A percentile compares a stretch with the other conserved stretches of the same genome.
These are phyloP conservation scores for Tragelaphus imberbis DNA, from an alignment of 2,113 vertebrate species.

Conservation along the genomic window DNA sequence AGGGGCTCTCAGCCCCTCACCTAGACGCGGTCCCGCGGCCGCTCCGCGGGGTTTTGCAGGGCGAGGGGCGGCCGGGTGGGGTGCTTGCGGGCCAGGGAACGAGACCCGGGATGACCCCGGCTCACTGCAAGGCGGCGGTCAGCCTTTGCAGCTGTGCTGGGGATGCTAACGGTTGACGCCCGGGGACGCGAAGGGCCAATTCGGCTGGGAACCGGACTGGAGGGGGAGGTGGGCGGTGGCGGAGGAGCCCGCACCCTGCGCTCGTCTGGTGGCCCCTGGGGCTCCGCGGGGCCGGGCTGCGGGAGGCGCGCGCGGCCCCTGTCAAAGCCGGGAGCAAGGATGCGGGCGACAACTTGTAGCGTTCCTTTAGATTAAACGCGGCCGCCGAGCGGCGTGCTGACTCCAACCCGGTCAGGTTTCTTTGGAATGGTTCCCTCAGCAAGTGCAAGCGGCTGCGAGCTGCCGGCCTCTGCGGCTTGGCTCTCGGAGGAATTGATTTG, in stretches of 20 bases:
- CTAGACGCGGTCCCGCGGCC: not conserved
- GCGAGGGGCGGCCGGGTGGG: too few relatives aligned
- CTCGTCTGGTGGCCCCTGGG: fast-evolving
- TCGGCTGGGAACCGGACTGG: not conserved
- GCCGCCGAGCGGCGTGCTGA: not conserved
- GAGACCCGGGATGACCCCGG: not conserved
- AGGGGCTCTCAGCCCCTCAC: not conserved
- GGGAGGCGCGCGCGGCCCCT: not conserved
- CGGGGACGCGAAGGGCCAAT: not conserved
- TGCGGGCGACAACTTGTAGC: conserved; percentile 48
- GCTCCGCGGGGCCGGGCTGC: not conserved
- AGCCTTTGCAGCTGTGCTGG: not conserved
- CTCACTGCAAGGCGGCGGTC: not conserved
- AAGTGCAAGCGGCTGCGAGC: conserved; percentile 46
- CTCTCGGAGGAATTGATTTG: not conserved
- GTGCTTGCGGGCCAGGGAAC: not conserved
- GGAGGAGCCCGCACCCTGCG: not conserved
- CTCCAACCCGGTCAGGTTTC: not conserved
- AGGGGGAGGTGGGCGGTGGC: not conserved
- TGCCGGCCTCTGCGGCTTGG: not conserved
- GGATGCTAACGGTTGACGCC: not conserved
- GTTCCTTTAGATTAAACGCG: not conserved
- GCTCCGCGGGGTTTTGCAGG: not conserved
- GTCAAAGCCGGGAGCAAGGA: not conserved
- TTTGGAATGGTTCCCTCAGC: not conserved